Evolutionary conservation across 2,888 invertebrate species (phyloP).

Genomic region (Conchocele bisecta): DNA sequence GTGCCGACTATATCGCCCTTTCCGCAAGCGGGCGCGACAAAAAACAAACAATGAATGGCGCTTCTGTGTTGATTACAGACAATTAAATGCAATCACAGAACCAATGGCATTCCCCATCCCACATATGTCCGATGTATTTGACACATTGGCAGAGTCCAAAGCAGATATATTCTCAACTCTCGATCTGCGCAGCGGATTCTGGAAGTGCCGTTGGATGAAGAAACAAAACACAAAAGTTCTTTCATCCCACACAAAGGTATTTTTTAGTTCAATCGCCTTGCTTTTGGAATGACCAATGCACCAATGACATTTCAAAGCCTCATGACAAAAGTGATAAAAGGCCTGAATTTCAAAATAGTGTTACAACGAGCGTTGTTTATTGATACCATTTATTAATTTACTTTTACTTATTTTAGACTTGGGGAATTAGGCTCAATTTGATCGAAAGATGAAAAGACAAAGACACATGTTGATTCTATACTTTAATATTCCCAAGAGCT

Average conservation of each 20-base stretch:
- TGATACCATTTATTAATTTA: no score
- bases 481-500: no score
- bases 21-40: no score
- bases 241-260: slow-evolving; percentile 43
- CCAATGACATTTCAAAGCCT: slow-evolving; percentile 45
- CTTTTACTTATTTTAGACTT: no score
- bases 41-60: slow-evolving; percentile 37
- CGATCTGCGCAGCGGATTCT: slow-evolving; percentile 40
- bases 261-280: slow-evolving; percentile 44
- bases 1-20: no score
- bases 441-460: no score
- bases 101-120: slow-evolving; percentile 34
- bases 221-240: slow-evolving; percentile 39
- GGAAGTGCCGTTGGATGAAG: slow-evolving; percentile 31
- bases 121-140: slow-evolving; percentile 33
- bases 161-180: slow-evolving; percentile 31
- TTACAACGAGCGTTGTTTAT: no score
- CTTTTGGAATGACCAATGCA: slow-evolving; percentile 50
- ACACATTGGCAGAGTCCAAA: slow-evolving; percentile 33
- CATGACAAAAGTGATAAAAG: slow-evolving; percentile 46
- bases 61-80: slow-evolving; percentile 29
- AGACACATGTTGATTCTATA: no score
- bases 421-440: no score
- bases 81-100: slow-evolving; percentile 25
- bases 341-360: slow-evolving; percentile 51